These are phyloP conservation scores for Laothoe populi DNA, from an alignment of 2,888 invertebrate species.

Conservation along the genomic window DNA sequence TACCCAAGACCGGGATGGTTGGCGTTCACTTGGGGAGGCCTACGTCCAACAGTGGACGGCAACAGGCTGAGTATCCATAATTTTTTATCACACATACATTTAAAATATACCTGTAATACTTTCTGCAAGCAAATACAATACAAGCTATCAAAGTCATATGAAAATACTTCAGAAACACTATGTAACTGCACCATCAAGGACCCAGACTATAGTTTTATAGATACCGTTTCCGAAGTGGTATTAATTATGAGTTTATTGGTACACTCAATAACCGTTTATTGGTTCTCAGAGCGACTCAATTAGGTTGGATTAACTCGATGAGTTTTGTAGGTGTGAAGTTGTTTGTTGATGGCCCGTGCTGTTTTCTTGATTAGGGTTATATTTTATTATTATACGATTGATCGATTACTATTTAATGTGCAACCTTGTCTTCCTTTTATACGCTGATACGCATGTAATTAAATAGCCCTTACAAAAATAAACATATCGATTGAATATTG, in stretches of 20 bases:
- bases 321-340: slow-evolving; percentile 60
- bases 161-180: slow-evolving; percentile 9
- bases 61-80: no score
- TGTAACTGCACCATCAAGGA: not conserved
- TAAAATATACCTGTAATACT: no score
- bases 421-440: no score
- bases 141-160: not conserved
- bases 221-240: slow-evolving; percentile 47
- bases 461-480: no score
- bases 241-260: slow-evolving; percentile 76
- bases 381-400: not conserved
- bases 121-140: no score
- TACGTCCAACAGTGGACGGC: no score
- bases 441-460: no score
- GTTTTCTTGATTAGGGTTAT: not conserved
- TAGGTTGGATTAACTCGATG: slow-evolving; percentile 71
- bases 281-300: slow-evolving; percentile 77
- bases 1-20: no score
- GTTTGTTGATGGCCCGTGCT: slow-evolving; percentile 15
- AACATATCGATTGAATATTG: no score
- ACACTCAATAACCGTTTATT: slow-evolving; percentile 76
- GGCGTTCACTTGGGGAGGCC: no score
- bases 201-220: slow-evolving; percentile 31
- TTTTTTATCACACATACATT: no score
- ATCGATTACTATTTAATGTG: not conserved